These are phyloP conservation scores for Siderastrea radians DNA, from an alignment of 92 coral and sea anemone species.

Conservation along the genomic window DNA sequence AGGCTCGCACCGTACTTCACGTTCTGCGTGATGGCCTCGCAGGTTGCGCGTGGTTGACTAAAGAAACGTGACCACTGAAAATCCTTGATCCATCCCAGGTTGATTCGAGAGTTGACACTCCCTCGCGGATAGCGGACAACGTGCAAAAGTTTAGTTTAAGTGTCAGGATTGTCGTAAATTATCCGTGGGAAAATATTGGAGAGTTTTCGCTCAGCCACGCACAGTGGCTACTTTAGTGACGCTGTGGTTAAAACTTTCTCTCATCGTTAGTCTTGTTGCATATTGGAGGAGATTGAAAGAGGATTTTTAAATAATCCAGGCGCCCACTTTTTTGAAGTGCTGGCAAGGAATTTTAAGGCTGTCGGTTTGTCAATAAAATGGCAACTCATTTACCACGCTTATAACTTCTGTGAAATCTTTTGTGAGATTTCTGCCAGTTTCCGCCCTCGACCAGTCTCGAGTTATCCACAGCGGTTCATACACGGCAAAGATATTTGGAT, in stretches of 20 bases:
- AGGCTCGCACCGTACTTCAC: conserved; percentile 52
- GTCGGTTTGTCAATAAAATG: conserved; percentile 20
- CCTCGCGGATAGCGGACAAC: conserved; percentile 74
- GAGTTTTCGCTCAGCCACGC: conserved; percentile 48
- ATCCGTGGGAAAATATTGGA: conserved; percentile 56
- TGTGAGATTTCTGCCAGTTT: background rate
- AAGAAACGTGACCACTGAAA: conserved; percentile 21
- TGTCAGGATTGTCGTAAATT: conserved; percentile 48
- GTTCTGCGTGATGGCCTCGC: conserved; percentile 59
- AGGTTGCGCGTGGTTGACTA: conserved; percentile 13
- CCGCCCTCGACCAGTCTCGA: conserved; percentile 1
- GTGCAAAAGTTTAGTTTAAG: conserved; percentile 51
- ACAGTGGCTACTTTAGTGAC: conserved; percentile 56
- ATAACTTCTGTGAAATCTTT: conserved; percentile 26
- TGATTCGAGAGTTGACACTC: conserved; percentile 62
- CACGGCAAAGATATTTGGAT: conserved; percentile 33
- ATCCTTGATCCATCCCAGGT: conserved; percentile 34
- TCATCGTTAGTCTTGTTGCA: conserved; percentile 35
- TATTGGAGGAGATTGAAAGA: conserved; percentile 42
- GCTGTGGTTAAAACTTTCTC: conserved; percentile 34
- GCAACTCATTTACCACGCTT: conserved; percentile 30
- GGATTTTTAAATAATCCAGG: conserved; percentile 45
- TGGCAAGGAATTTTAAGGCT: conserved; percentile 16
- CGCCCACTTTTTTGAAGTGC: conserved; percentile 29
- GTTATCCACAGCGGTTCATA: conserved; percentile 62